Evolutionary conservation across 2,888 invertebrate species (phyloP).

Genomic region (Rambutsinella grinnellia): DNA sequence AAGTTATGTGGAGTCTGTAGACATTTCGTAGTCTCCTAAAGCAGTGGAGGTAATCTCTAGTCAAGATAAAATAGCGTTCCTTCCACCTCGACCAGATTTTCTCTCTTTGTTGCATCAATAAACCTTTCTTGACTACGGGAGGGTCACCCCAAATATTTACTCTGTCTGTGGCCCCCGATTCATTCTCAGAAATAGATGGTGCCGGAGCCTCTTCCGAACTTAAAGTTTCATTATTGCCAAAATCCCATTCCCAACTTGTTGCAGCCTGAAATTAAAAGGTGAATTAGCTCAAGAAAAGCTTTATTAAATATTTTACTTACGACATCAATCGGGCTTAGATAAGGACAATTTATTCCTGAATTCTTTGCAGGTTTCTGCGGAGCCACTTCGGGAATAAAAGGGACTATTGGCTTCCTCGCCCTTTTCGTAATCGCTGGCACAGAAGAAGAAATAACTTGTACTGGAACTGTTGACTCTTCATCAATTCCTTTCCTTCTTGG

Average conservation of each 20-base stretch:
- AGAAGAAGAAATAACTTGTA: not conserved
- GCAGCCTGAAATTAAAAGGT: constrained; percentile 22
- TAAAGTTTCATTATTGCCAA: constrained; percentile 38
- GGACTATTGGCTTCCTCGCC: not conserved
- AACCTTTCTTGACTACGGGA: constrained; percentile 76
- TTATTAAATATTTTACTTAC: constrained; percentile 24
- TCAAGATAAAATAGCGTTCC: constrained; percentile 77
- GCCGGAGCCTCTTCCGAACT: constrained; percentile 1
- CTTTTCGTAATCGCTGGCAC: not conserved
- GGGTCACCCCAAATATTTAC: constrained; percentile 64
- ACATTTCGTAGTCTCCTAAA: constrained; percentile 73
- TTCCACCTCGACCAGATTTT: constrained; percentile 78
- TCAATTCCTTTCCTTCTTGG: constrained; percentile 1
- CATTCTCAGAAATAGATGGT: constrained; percentile 32
- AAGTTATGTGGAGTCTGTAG: constrained; percentile 69
- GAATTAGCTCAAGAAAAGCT: not conserved
- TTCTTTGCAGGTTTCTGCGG: not conserved
- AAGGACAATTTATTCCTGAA: constrained; percentile 36
- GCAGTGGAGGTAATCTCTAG: constrained; percentile 77
- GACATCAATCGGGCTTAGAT: constrained; percentile 39
- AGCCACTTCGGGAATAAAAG: no score
- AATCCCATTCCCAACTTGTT: constrained; percentile 53
- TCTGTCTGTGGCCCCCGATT: constrained; percentile 48
- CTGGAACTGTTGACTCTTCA: not conserved
- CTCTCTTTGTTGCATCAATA: constrained; percentile 77